phyloP scores from a whole-genome alignment of 1,140 invertebrate genomes.

The Adoxophyes honmai region DNA sequence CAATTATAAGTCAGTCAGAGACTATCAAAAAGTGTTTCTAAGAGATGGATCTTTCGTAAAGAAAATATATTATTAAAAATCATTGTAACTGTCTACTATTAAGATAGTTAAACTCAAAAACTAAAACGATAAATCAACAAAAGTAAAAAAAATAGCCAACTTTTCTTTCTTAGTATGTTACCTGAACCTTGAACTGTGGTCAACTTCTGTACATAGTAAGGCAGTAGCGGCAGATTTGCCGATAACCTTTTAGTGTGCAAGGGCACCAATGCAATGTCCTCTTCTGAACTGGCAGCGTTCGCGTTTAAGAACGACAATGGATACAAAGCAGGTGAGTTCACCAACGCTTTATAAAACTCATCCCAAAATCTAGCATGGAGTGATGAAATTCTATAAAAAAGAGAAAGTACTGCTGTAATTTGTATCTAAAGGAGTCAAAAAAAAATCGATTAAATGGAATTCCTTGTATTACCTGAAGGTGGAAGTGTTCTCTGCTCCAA shows the following conservation, averaged over 20 bases:
- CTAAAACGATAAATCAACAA: no score
- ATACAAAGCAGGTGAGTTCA: constrained; percentile 49
- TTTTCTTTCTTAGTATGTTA: no score
- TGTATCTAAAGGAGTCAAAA: no score
- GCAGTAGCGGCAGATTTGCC: constrained; percentile 47
- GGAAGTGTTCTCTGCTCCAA: neutral
- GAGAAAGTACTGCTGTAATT: neutral
- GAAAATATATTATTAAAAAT: no score
- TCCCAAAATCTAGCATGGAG: constrained; percentile 49
- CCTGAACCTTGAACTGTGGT: constrained; percentile 41
- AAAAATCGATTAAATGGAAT: no score
- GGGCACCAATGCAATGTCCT: constrained; percentile 34
- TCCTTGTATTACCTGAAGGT: constrained; percentile 25
- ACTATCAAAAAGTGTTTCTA: no score
- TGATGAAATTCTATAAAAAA: constrained; percentile 53
- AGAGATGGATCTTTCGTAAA: no score
- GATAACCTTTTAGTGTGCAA: constrained; percentile 46
- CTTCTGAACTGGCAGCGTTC: constrained; percentile 22
- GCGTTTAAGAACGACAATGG: constrained; percentile 47
- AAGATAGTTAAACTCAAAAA: no score
- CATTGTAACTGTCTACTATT: no score
- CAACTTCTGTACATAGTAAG: constrained; percentile 54
- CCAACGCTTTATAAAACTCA: constrained; percentile 49
- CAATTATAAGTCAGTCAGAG: no score
- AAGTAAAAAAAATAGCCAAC: no score